A percentile compares a stretch with the other conserved stretches of the same genome.
Conservation (phyloP, 2,113 vertebrate genomes). For the Oryzias woworae region DNA sequence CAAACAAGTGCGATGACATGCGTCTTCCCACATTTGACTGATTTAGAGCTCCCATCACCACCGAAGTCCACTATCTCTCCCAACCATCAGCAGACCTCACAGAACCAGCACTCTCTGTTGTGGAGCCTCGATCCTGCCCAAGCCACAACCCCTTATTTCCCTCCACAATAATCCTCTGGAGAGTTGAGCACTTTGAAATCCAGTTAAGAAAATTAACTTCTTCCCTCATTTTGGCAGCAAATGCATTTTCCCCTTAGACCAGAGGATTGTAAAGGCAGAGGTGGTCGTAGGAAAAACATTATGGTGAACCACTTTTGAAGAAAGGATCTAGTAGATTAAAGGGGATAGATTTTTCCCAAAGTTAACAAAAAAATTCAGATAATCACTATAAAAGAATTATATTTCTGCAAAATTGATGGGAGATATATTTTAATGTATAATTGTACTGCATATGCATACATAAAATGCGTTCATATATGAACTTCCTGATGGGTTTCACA, state of each 20-base stretch:
- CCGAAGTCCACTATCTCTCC: constrained; percentile 39
- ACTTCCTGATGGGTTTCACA: neutral
- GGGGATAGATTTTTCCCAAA: no score
- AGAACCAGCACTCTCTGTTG: constrained; percentile 38
- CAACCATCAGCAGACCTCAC: constrained; percentile 55
- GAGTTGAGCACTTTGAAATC: constrained; percentile 56
- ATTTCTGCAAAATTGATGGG: no score
- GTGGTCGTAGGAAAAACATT: constrained; percentile 31
- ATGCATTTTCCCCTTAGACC: constrained; percentile 44
- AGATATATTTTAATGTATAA: no score
- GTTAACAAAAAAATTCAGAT: no score
- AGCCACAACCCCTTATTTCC: constrained; percentile 64
- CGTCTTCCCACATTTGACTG: constrained; percentile 46
- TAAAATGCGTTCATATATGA: neutral
- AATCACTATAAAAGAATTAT: no score
- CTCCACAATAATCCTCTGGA: constrained; percentile 50
- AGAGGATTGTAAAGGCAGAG: constrained; percentile 44
- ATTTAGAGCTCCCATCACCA: constrained; percentile 24
- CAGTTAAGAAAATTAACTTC: constrained; percentile 66
- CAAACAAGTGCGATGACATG: constrained; percentile 53
- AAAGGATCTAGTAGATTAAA: constrained; percentile 1
- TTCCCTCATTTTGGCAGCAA: constrained; percentile 58
- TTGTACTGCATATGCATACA: no score
- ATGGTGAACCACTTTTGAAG: constrained; percentile 16
- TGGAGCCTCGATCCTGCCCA: constrained; percentile 36